These are phyloP conservation scores for Hetaerina americana DNA, from an alignment of 1,140 invertebrate genomes.

Conservation along the genomic window DNA sequence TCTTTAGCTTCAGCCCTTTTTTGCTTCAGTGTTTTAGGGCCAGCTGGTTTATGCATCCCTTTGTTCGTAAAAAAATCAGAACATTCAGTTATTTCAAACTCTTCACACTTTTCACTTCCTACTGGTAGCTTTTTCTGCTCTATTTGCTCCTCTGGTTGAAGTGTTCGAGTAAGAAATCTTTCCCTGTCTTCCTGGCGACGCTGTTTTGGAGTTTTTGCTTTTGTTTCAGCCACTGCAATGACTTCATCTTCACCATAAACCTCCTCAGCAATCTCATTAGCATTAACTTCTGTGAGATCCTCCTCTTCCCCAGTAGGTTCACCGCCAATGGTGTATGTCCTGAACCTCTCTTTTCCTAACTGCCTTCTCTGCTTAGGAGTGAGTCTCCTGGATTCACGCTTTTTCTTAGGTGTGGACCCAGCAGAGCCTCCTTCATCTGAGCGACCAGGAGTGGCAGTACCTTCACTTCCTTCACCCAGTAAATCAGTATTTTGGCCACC, in stretches of 20 bases:
- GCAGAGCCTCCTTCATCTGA: slow-evolving; percentile 40
- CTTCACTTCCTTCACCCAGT: slow-evolving; percentile 25
- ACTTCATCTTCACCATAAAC: slow-evolving; percentile 24
- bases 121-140: slow-evolving; percentile 11
- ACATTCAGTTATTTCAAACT: no score
- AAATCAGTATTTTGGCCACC: slow-evolving; percentile 4
- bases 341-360: slow-evolving; percentile 44
- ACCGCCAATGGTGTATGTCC: slow-evolving; percentile 21
- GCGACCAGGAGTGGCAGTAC: slow-evolving; percentile 38
- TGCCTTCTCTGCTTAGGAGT: slow-evolving; percentile 63
- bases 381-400: slow-evolving; percentile 27
- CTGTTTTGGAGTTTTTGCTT: slow-evolving; percentile 44
- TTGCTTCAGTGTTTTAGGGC: slow-evolving; percentile 10
- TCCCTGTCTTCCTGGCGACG: slow-evolving; percentile 48
- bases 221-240: neutral
- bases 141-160: slow-evolving; percentile 16
- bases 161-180: slow-evolving; percentile 54
- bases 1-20: slow-evolving; percentile 32
- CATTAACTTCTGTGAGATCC: no score
- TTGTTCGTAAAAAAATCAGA: neutral
- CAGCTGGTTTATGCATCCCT: slow-evolving; percentile 10
- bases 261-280: slow-evolving; percentile 27
- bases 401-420: slow-evolving; percentile 55
- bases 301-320: slow-evolving; percentile 12
- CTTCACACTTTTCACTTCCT: no score